These are phyloP conservation scores for Ypsolopha scabrella DNA, from an alignment of 2,888 invertebrate species.

Conservation along the genomic window DNA sequence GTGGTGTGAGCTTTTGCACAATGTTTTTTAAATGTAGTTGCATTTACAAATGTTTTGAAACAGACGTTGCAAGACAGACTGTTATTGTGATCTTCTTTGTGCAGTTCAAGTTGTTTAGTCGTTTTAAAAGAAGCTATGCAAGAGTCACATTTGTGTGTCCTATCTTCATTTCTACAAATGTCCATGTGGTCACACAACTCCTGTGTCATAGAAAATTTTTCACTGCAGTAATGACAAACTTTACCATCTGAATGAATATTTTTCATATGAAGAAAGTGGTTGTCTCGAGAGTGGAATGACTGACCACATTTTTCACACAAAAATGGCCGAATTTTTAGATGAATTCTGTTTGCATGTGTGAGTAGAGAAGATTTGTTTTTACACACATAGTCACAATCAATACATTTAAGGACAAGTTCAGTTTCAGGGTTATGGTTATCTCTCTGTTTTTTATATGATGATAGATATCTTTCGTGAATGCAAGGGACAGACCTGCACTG, in stretches of 20 bases:
- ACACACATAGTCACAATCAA: neutral
- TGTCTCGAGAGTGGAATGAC: neutral
- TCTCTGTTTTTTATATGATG: neutral
- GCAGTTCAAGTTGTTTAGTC: no score
- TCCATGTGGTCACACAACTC: no score
- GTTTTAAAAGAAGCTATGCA: no score
- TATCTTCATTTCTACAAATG: no score
- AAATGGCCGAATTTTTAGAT: neutral
- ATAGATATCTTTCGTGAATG: no score
- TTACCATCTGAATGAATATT: neutral
- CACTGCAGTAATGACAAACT: neutral
- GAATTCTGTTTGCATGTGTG: neutral
- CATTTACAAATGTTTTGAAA: no score
- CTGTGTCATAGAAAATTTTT: neutral
- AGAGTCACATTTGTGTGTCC: no score
- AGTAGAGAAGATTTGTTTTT: neutral
- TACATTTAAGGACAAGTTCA: neutral
- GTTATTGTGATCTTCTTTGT: no score
- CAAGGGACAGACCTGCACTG: no score
- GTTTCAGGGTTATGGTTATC: neutral
- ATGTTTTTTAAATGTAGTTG: no score
- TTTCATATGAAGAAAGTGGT: neutral
- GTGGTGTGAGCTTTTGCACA: no score
- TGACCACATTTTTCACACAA: neutral
- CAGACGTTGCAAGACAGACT: no score